Percentiles rank a stretch among this genome's conserved stretches.
phyloP scores from a whole-genome alignment of 2,888 invertebrate species.

The Drosophila mimetica region DNA sequence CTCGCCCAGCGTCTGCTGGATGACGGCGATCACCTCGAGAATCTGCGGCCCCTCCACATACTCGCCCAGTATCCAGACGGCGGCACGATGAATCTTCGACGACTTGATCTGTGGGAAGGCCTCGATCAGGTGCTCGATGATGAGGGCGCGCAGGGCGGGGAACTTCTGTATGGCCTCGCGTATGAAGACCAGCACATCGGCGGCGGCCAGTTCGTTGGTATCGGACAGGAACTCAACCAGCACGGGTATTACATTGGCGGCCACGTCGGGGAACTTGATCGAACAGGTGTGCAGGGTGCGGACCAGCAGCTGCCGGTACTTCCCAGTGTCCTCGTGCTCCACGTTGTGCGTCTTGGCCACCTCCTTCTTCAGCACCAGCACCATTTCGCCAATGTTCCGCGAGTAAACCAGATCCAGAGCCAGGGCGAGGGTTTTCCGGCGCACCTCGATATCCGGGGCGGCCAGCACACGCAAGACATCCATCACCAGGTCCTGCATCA shows the following conservation, averaged over 20 bases:
- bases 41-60: slow-evolving; percentile 94
- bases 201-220: slow-evolving; percentile 94
- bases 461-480: slow-evolving; percentile 97
- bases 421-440: slow-evolving; percentile 92
- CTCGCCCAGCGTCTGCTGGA: slow-evolving; percentile 91
- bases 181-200: slow-evolving; percentile 97
- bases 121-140: slow-evolving; percentile 91
- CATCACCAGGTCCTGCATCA: slow-evolving; percentile 95
- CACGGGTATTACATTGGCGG: slow-evolving; percentile 96
- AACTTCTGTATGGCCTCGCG: slow-evolving; percentile 98
- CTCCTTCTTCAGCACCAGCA: slow-evolving; percentile 95
- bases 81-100: slow-evolving; percentile 96
- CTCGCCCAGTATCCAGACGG: slow-evolving; percentile 98
- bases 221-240: slow-evolving; percentile 96
- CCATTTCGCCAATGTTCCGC: slow-evolving; percentile 97
- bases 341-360: slow-evolving; percentile 94
- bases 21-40: slow-evolving; percentile 90
- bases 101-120: slow-evolving; percentile 94
- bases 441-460: slow-evolving; percentile 97
- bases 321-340: slow-evolving; percentile 97
- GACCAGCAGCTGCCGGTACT: slow-evolving; percentile 97
- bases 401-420: slow-evolving; percentile 96
- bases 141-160: slow-evolving; percentile 90
- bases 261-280: slow-evolving; percentile 98
- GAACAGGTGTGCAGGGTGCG: slow-evolving; percentile 97